phyloP scores from a whole-genome alignment of 2,888 invertebrate genomes.

The Steromphala cineraria region DNA sequence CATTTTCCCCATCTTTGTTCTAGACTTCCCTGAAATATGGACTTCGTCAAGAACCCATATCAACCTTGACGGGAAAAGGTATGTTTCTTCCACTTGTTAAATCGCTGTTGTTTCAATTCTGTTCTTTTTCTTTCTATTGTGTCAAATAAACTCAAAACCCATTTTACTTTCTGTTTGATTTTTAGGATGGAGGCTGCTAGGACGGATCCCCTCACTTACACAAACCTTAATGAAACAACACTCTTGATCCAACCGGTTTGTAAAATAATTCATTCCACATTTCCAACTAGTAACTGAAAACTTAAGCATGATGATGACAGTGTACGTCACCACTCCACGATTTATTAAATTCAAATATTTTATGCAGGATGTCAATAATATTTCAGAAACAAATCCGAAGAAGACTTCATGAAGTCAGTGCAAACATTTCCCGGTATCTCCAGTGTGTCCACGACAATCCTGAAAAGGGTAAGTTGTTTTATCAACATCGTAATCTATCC shows the following conservation, averaged over 20 bases:
- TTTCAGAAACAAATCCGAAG: background rate
- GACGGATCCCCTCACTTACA: too few species aligned
- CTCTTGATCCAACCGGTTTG: too few species aligned
- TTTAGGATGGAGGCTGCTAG: background rate
- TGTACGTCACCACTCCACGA: too few species aligned
- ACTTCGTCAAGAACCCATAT: background rate
- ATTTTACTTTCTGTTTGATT: background rate
- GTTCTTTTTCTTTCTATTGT: too few species aligned
- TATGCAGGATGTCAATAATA: background rate
- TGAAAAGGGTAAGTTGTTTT: background rate
- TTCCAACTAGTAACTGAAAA: too few species aligned
- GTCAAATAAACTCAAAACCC: too few species aligned
- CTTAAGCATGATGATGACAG: too few species aligned
- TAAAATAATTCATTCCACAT: too few species aligned
- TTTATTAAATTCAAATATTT: too few species aligned
- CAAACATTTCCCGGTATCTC: background rate
- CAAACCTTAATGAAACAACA: too few species aligned
- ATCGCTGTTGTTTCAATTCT: too few species aligned
- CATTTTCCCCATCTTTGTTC: background rate
- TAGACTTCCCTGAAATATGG: constrained; percentile 30
- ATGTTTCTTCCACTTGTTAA: background rate
- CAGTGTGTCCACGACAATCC: constrained; percentile 13
- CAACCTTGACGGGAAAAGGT: constrained; percentile 25
- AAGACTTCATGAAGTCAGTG: background rate
- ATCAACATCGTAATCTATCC: background rate